Percentiles rank a stretch among this genome's conserved stretches.
These are phyloP conservation scores for Sebastiscus tertius DNA, from an alignment of 2,797 vertebrate genomes.

Conservation along the genomic window DNA sequence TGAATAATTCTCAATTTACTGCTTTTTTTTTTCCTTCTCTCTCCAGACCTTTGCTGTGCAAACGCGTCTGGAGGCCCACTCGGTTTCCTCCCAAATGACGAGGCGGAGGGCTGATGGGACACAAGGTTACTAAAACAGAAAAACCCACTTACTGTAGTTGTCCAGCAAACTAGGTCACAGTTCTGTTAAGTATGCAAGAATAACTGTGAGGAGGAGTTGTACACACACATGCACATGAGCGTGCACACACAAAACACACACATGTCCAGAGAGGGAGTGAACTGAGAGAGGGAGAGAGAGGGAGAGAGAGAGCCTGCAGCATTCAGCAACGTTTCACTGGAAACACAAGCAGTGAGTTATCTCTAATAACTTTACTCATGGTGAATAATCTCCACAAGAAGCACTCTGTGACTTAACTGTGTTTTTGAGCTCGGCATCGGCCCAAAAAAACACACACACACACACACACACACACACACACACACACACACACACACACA, in stretches of 20 bases:
- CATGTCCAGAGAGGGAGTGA: constrained; percentile 49
- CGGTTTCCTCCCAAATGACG: constrained; percentile 52
- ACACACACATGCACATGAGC: constrained; percentile 24
- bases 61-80: constrained; percentile 45
- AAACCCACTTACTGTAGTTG: constrained; percentile 82
- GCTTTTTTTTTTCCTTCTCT: neutral
- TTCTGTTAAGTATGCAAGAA: constrained; percentile 84
- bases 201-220: constrained; percentile 69
- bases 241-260: constrained; percentile 38
- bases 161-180: constrained; percentile 84
- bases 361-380: constrained; percentile 72
- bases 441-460: neutral
- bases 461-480: neutral
- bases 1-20: constrained; percentile 55
- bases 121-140: constrained; percentile 75
- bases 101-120: constrained; percentile 44
- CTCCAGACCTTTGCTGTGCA: constrained; percentile 23
- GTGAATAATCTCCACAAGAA: constrained; percentile 54
- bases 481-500: neutral
- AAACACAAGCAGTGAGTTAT: constrained; percentile 72
- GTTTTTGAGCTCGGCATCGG: constrained; percentile 23
- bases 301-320: constrained; percentile 44
- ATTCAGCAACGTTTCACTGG: constrained; percentile 49
- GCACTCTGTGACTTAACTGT: constrained; percentile 14
- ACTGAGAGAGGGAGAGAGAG: constrained; percentile 5